phyloP scores from a whole-genome alignment of 1,140 invertebrate genomes.

The Drosophila equinoxialis region DNA sequence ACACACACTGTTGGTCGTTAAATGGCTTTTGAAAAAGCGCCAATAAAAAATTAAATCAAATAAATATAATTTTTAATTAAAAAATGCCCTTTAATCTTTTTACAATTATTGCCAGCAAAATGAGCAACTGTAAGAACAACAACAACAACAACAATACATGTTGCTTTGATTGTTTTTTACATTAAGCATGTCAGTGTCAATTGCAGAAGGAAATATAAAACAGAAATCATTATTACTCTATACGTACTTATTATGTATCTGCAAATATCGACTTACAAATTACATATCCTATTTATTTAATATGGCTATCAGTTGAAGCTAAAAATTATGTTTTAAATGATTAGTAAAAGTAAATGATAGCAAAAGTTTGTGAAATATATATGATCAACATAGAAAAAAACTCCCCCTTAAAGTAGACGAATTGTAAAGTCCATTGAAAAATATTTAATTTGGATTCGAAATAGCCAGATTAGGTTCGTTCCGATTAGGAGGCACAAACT shows the following conservation, averaged over 20 bases:
- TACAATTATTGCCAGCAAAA: conserved; percentile 70
- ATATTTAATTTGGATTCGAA: no score
- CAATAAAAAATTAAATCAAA: conserved; percentile 81
- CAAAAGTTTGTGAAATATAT: no score
- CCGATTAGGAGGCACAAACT: no score
- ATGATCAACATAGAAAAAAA: no score
- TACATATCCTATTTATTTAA: no score
- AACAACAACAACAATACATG: conserved; percentile 20
- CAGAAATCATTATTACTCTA: neutral
- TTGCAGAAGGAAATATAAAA: neutral
- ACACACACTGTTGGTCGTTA: conserved; percentile 44
- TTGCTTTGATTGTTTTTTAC: neutral
- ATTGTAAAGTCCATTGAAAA: no score
- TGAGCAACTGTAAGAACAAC: conserved; percentile 37
- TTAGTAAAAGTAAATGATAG: no score
- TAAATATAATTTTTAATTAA: conserved; percentile 82
- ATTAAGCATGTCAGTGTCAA: conserved; percentile 2
- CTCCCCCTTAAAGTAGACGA: no score
- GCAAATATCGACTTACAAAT: no score
- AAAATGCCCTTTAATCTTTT: conserved; percentile 79
- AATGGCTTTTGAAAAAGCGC: conserved; percentile 77
- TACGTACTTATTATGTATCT: no score
- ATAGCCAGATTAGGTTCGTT: no score
- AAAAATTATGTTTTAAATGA: neutral
- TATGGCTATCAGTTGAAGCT: neutral